phyloP scores from a whole-genome alignment of 2,113 vertebrate species.

The Pedetes capensis region DNA sequence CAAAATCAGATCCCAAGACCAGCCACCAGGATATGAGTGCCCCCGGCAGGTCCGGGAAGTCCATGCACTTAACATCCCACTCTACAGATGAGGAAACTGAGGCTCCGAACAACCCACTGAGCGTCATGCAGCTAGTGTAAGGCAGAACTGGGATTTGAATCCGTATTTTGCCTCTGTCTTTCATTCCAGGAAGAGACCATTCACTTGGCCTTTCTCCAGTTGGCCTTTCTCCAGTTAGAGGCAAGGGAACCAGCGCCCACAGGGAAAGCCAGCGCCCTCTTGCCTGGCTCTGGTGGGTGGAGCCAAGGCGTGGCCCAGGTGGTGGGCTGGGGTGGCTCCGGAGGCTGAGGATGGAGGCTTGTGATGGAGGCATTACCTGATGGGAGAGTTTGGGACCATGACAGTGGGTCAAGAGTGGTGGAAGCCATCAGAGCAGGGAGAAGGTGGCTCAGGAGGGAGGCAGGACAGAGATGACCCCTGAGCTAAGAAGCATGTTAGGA shows the following conservation, averaged over 20 bases:
- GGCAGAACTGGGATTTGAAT: not conserved
- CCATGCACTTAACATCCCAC: too few relatives aligned
- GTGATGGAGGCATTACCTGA: not conserved
- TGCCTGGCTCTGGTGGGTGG: accelerated
- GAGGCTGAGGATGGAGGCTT: not conserved
- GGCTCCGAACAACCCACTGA: not conserved
- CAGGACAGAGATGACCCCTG: not conserved
- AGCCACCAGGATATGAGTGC: not conserved
- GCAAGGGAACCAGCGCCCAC: not conserved
- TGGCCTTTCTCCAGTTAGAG: too few relatives aligned
- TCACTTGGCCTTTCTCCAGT: too few relatives aligned
- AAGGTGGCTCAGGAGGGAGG: not conserved
- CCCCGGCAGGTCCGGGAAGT: not conserved
- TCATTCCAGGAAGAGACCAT: not conserved
- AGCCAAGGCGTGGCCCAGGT: not conserved
- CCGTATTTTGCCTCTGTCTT: not conserved
- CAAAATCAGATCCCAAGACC: not conserved
- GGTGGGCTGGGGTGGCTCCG: not conserved
- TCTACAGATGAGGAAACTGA: not conserved
- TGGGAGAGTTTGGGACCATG: not conserved
- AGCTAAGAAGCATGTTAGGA: not conserved
- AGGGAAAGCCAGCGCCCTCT: not conserved
- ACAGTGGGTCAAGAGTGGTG: not conserved
- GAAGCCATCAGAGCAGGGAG: not conserved
- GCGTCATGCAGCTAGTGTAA: too few relatives aligned